Percentiles rank a stretch among this genome's conserved stretches.
phyloP scores from a whole-genome alignment of 2,888 invertebrate species.

The Penaeus monodon region DNA sequence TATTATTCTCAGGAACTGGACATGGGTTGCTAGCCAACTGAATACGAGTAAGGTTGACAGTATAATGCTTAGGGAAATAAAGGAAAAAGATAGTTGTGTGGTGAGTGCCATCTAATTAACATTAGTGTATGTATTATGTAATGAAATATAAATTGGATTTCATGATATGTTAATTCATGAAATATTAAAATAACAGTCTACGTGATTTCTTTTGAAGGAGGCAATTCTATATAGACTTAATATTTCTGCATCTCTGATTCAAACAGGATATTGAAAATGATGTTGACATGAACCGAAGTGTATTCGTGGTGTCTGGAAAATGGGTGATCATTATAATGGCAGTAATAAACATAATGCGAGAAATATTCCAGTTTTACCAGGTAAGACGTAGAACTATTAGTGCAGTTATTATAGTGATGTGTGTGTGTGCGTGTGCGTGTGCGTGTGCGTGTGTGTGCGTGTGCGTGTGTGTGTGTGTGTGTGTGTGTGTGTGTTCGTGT shows the following conservation, averaged over 20 bases:
- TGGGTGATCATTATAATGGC: conserved; percentile 69
- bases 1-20: conserved; percentile 18
- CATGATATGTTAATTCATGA: no score
- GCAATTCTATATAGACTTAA: neutral
- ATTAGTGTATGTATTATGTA: neutral
- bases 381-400: conserved; percentile 38
- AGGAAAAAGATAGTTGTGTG: conserved; percentile 15
- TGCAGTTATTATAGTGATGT: neutral
- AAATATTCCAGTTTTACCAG: conserved; percentile 68
- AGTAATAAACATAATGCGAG: conserved; percentile 70
- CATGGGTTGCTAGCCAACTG: neutral
- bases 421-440: neutral
- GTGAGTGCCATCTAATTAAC: neutral
- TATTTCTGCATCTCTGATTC: neutral
- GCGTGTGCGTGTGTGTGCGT: neutral
- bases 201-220: neutral
- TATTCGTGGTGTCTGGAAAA: conserved; percentile 57
- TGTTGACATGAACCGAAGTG: conserved; percentile 18
- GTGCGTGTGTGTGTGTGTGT: conserved; percentile 23
- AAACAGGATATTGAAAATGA: conserved; percentile 27
- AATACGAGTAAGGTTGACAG: neutral
- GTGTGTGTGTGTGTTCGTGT: conserved; percentile 35
- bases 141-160: no score
- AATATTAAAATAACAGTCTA: neutral
- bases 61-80: neutral